Percentiles rank a stretch among this genome's conserved stretches.
Evolutionary conservation across 2,797 vertebrate species (phyloP).

Genomic region (Phalanger gymnotis): DNA sequence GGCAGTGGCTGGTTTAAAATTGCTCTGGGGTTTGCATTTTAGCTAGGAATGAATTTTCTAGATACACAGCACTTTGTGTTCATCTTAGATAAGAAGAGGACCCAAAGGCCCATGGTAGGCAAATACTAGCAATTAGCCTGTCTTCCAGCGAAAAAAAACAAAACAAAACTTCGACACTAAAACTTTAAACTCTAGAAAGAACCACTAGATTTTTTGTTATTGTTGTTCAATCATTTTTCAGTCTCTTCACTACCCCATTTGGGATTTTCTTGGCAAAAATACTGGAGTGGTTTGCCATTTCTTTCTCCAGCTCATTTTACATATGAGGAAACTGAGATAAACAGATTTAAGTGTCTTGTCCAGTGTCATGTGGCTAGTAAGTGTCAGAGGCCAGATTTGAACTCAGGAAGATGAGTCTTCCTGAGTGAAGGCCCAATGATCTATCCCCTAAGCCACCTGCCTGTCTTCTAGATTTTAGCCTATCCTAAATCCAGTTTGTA

Average conservation of each 20-base stretch:
- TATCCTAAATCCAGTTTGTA: constrained; percentile 2
- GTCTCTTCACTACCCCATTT: neutral
- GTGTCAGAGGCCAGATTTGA: neutral
- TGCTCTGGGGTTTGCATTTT: constrained; percentile 52
- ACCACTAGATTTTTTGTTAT: neutral
- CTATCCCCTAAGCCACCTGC: neutral
- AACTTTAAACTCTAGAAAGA: constrained; percentile 23
- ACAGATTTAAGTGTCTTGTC: neutral
- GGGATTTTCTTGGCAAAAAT: neutral
- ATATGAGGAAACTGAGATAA: neutral
- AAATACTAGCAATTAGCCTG: constrained; percentile 2
- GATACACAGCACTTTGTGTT: constrained; percentile 30
- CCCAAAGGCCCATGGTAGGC: constrained; percentile 29
- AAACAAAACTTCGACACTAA: constrained; percentile 3
- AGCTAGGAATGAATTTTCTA: constrained; percentile 27
- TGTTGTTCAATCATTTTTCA: neutral
- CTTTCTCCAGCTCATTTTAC: neutral
- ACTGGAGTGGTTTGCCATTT: neutral
- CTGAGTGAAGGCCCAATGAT: neutral
- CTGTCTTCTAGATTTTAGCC: neutral
- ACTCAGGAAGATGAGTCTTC: neutral
- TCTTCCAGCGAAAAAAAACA: neutral
- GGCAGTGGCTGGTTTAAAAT: constrained; percentile 22
- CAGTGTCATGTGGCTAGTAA: neutral
- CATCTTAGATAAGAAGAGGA: constrained; percentile 49